Percentiles rank a stretch among this genome's conserved stretches.
Conservation (phyloP, 1,140 invertebrate species). For the Anadara kagoshimensis region DNA sequence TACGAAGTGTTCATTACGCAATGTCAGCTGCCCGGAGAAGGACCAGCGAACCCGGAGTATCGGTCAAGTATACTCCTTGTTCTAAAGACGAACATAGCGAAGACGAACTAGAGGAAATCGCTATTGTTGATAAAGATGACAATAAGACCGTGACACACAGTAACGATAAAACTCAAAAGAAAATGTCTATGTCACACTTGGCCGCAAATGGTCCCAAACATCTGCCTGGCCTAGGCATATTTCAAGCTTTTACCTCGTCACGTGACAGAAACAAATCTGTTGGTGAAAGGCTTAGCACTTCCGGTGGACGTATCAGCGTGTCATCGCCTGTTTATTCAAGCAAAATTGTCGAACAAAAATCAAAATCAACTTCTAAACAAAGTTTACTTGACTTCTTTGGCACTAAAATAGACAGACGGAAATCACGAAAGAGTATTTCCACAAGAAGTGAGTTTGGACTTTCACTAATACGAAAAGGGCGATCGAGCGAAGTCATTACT, state of each 20-base stretch:
- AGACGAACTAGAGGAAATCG: slow-evolving; percentile 84
- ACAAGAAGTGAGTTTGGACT: slow-evolving; percentile 55
- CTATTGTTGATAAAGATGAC: slow-evolving; percentile 78
- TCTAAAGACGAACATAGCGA: slow-evolving; percentile 57
- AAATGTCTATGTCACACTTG: slow-evolving; percentile 32
- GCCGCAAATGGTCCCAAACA: slow-evolving; percentile 80
- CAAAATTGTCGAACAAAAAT: slow-evolving; percentile 64
- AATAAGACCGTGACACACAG: slow-evolving; percentile 74
- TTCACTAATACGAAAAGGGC: slow-evolving; percentile 69
- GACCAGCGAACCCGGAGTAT: slow-evolving; percentile 50
- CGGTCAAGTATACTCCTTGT: slow-evolving; percentile 76
- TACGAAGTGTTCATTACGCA: too few species aligned
- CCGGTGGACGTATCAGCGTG: slow-evolving; percentile 67
- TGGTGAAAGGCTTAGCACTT: slow-evolving; percentile 65
- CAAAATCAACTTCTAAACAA: slow-evolving; percentile 77
- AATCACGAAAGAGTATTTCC: slow-evolving; percentile 68
- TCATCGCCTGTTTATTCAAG: slow-evolving; percentile 67
- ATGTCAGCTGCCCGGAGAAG: slow-evolving; percentile 29
- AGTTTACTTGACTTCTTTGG: slow-evolving; percentile 81
- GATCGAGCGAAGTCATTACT: slow-evolving; percentile 63
- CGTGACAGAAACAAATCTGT: slow-evolving; percentile 73
- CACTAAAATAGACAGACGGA: slow-evolving; percentile 77
- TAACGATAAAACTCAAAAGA: slow-evolving; percentile 32
- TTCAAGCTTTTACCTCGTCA: slow-evolving; percentile 59
- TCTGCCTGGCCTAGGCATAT: slow-evolving; percentile 74